Percentiles rank a stretch among this genome's conserved stretches.
Conservation (phyloP, 2,888 invertebrate species). For the Steinernema carpocapsae region DNA sequence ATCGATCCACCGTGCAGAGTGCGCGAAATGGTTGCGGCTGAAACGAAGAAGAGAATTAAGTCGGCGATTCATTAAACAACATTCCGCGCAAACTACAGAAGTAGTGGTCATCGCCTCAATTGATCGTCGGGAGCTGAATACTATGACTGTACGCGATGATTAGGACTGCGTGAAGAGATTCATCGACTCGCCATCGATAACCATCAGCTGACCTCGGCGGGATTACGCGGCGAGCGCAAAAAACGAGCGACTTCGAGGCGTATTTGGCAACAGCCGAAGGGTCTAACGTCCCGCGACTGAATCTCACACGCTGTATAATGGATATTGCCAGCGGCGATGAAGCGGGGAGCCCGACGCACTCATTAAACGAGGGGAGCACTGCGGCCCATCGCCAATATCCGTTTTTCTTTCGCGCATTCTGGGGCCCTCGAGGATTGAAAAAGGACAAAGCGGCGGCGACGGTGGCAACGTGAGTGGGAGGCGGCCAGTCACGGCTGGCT, state of each 20-base stretch:
- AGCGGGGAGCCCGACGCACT: not conserved
- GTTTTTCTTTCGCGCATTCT: not conserved
- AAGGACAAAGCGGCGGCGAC: slow-evolving; percentile 10
- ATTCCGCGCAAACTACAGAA: slow-evolving; percentile 1
- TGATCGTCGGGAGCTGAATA: not conserved
- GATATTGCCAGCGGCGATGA: slow-evolving; percentile 27
- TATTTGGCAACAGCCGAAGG: not conserved
- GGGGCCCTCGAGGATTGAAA: slow-evolving; percentile 7
- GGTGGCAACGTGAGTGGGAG: too few species aligned
- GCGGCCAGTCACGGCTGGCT: not conserved
- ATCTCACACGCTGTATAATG: not conserved
- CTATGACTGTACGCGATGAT: slow-evolving; percentile 32
- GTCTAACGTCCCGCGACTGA: not conserved
- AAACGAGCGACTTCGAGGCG: not conserved
- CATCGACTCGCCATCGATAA: slow-evolving; percentile 6
- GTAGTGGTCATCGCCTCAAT: slow-evolving; percentile 24
- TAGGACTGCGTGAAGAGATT: slow-evolving; percentile 3
- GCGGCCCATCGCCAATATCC: slow-evolving; percentile 27
- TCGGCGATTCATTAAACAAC: not conserved
- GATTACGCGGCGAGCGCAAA: not conserved
- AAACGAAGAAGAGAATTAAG: not conserved
- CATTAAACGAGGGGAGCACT: slow-evolving; percentile 16
- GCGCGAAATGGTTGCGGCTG: slow-evolving; percentile 30
- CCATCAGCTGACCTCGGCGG: slow-evolving; percentile 15
- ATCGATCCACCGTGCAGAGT: slow-evolving; percentile 23